Conservation (phyloP, 2,888 invertebrate species). For the Amiota mariae region DNA sequence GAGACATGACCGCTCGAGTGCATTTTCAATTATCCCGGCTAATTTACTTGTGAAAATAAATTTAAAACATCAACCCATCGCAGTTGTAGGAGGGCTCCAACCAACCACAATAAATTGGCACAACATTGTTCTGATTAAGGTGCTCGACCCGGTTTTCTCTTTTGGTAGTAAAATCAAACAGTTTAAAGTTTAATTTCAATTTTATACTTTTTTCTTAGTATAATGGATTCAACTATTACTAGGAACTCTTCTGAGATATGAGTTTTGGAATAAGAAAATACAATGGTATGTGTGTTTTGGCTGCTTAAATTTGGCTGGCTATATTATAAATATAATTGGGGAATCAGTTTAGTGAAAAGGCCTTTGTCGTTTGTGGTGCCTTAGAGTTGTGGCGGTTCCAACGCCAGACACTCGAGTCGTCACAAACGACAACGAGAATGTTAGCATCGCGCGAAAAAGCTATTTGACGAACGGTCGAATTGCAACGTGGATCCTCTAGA, state of each 20-base stretch:
- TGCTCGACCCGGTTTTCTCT: neutral
- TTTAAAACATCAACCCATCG: neutral
- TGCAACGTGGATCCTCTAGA: conserved; percentile 89
- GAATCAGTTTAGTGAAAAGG: neutral
- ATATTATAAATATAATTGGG: neutral
- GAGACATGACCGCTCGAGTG: conserved; percentile 35
- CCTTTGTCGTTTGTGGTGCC: conserved; percentile 40
- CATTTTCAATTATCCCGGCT: conserved; percentile 50
- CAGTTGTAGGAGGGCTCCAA: conserved; percentile 17
- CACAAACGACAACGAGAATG: conserved; percentile 93
- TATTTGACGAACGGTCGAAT: conserved; percentile 93
- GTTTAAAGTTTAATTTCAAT: conserved; percentile 16
- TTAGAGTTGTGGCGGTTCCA: conserved; percentile 80
- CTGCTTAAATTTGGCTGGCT: conserved; percentile 60
- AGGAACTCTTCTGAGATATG: neutral
- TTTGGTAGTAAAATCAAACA: neutral
- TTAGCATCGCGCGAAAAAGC: conserved; percentile 91
- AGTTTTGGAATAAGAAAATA: neutral
- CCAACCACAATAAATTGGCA: conserved; percentile 8
- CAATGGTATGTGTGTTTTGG: conserved; percentile 44
- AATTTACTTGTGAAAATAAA: conserved; percentile 40
- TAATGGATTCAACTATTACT: neutral
- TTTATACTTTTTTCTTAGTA: conserved; percentile 1
- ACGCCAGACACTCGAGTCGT: conserved; percentile 96
- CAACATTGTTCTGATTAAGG: too few species aligned